Conservation (phyloP, 2,797 vertebrate genomes). For the Macroramphosus scolopax region DNA sequence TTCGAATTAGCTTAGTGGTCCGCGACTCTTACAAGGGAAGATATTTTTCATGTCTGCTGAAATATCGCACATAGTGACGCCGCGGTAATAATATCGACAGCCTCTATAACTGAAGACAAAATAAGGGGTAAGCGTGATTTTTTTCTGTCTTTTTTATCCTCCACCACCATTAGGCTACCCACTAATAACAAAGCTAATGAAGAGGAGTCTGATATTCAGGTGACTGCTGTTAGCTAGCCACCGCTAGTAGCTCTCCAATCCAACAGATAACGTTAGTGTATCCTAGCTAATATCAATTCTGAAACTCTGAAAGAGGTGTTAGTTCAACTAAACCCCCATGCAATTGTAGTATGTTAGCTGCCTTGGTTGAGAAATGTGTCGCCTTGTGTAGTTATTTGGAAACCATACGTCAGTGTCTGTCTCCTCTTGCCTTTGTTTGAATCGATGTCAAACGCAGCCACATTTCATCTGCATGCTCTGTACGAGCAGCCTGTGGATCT, state of each 20-base stretch:
- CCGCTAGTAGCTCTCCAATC: slow-evolving; percentile 47
- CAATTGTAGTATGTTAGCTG: slow-evolving; percentile 6
- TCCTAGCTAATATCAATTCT: slow-evolving; percentile 10
- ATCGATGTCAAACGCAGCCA: slow-evolving; percentile 65
- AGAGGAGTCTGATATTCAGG: slow-evolving; percentile 48
- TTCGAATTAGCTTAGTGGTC: slow-evolving; percentile 50
- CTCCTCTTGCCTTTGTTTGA: slow-evolving; percentile 72
- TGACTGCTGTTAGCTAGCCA: slow-evolving; percentile 61
- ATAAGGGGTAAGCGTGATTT: slow-evolving; percentile 59
- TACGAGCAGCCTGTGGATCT: slow-evolving; percentile 35
- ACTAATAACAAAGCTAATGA: slow-evolving; percentile 56
- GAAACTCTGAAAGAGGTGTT: slow-evolving; percentile 11
- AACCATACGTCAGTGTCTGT: slow-evolving; percentile 37
- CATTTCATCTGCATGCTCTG: slow-evolving; percentile 58
- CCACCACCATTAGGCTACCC: slow-evolving; percentile 14
- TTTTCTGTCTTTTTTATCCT: background rate
- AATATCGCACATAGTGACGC: slow-evolving; percentile 26
- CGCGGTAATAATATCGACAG: slow-evolving; percentile 21
- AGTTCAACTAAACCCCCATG: slow-evolving; percentile 1
- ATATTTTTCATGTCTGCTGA: slow-evolving; percentile 47
- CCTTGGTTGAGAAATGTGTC: slow-evolving; percentile 12
- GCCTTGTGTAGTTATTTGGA: slow-evolving; percentile 14
- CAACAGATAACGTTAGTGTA: slow-evolving; percentile 16
- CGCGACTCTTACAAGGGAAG: slow-evolving; percentile 37
- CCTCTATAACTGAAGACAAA: slow-evolving; percentile 41